Evolutionary conservation across 2,888 invertebrate species (phyloP).

Genomic region (Thelaira solivaga): DNA sequence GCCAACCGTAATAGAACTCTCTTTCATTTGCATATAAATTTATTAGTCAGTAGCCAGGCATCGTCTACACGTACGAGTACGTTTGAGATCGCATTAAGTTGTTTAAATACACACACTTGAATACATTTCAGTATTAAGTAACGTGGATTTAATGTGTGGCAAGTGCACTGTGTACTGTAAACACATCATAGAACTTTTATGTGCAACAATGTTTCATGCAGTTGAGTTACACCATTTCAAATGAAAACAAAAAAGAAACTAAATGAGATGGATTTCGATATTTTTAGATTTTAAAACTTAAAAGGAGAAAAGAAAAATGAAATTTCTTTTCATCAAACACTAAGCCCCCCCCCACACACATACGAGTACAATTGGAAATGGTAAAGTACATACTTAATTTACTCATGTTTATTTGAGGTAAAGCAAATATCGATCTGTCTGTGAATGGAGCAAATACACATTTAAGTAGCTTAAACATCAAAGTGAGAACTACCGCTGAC

Average conservation of each 20-base stretch:
- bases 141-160: conserved; percentile 55
- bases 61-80: conserved; percentile 19
- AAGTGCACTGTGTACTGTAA: conserved; percentile 37
- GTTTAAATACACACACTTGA: conserved; percentile 36
- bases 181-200: too few species aligned
- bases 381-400: conserved; percentile 42
- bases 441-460: conserved; percentile 36
- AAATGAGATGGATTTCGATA: too few species aligned
- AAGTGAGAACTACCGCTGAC: conserved; percentile 67
- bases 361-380: conserved; percentile 19
- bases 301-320: too few species aligned
- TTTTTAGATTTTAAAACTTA: too few species aligned
- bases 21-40: conserved; percentile 38
- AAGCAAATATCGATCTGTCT: conserved; percentile 39
- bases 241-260: too few species aligned
- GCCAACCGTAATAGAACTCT: conserved; percentile 17
- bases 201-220: conserved; percentile 33
- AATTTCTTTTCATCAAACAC: too few species aligned
- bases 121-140: conserved; percentile 24
- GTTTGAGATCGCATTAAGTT: conserved; percentile 30
- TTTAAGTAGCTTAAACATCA: conserved; percentile 65
- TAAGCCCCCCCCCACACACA: too few species aligned
- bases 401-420: conserved; percentile 44
- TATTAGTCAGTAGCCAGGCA: conserved; percentile 26
- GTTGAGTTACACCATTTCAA: conserved; percentile 6